Percentiles rank a stretch among this genome's conserved stretches.
These are phyloP conservation scores for Globia sparganii DNA, from an alignment of 2,888 invertebrate species.

Conservation along the genomic window DNA sequence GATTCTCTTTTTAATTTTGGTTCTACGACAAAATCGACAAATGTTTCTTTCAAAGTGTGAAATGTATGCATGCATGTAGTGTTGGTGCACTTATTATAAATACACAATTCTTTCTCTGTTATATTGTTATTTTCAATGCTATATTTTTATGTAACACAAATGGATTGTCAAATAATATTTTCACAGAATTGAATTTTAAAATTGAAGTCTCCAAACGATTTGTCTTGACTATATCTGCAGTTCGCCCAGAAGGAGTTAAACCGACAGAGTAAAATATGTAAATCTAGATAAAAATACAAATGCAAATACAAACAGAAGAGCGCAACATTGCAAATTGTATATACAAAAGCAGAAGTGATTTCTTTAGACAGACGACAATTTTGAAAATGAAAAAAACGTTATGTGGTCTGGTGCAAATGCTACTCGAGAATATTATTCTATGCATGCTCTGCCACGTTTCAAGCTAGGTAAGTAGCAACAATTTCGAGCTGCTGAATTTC, in stretches of 20 bases:
- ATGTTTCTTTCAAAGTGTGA: not conserved
- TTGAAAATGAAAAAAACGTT: constrained; percentile 35
- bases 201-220: constrained; percentile 31
- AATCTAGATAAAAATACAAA: constrained; percentile 47
- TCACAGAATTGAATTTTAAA: constrained; percentile 33
- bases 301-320: constrained; percentile 37
- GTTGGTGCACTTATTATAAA: not conserved
- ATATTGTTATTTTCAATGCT: not conserved
- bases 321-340: constrained; percentile 43
- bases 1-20: not conserved
- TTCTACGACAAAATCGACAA: too few relatives aligned
- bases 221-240: constrained; percentile 20
- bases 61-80: not conserved
- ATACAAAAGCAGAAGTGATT: constrained; percentile 46
- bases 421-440: constrained; percentile 20
- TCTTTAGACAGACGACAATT: constrained; percentile 39
- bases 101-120: not conserved
- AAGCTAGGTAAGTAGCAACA: constrained; percentile 15
- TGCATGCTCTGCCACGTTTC: constrained; percentile 13
- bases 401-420: constrained; percentile 8
- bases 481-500: constrained; percentile 34
- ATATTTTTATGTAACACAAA: not conserved
- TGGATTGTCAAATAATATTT: constrained; percentile 1
- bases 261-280: constrained; percentile 50
- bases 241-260: constrained; percentile 41